A percentile compares a stretch with the other conserved stretches of the same genome.
These are phyloP conservation scores for Pituophis catenifer DNA, from an alignment of 2,113 vertebrate species.

Conservation along the genomic window DNA sequence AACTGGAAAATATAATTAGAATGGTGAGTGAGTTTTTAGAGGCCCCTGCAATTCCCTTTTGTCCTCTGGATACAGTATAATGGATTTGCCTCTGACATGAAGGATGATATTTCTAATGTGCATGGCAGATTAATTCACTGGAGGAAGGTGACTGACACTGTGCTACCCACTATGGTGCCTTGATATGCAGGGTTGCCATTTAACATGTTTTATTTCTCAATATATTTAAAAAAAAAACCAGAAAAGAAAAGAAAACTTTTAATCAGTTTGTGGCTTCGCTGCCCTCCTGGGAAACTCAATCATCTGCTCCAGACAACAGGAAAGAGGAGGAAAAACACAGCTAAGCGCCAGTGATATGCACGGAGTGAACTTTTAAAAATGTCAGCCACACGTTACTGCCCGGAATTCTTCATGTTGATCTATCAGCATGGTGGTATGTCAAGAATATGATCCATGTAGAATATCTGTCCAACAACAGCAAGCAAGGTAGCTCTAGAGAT, in stretches of 20 bases:
- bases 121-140: constrained; percentile 60
- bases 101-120: constrained; percentile 58
- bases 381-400: neutral
- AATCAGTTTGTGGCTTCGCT: constrained; percentile 29
- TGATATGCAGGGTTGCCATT: constrained; percentile 48
- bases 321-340: neutral
- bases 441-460: neutral
- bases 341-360: neutral
- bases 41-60: constrained; percentile 39
- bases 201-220: constrained; percentile 56
- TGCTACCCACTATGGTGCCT: constrained; percentile 41
- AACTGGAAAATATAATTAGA: constrained; percentile 40
- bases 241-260: constrained; percentile 46
- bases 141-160: constrained; percentile 55
- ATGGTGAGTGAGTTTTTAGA: constrained; percentile 27
- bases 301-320: constrained; percentile 39
- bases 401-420: neutral
- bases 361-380: neutral
- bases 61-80: constrained; percentile 47
- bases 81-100: constrained; percentile 49
- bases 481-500: neutral
- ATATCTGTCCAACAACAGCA: neutral
- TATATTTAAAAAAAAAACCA: constrained; percentile 33
- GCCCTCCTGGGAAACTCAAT: constrained; percentile 40
- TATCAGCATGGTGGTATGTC: neutral